Evolutionary conservation across 2,888 invertebrate genomes (phyloP).

Genomic region (Acrobeloides nanus): DNA sequence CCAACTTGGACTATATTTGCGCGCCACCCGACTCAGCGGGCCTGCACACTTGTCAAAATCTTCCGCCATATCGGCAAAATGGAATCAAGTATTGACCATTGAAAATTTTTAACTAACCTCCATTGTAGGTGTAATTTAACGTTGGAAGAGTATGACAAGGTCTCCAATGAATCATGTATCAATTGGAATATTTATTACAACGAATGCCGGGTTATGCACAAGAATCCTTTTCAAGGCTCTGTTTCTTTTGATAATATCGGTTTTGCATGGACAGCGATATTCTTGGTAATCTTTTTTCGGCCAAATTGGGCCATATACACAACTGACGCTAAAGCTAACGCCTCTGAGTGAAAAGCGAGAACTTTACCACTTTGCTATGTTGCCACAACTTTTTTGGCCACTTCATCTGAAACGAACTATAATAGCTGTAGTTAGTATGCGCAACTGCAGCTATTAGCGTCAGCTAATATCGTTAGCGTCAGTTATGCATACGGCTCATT

Average conservation of each 20-base stretch:
- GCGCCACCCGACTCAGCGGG: slow-evolving; percentile 81
- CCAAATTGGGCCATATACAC: too few relatives aligned
- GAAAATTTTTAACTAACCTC: slow-evolving; percentile 1
- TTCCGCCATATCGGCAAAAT: slow-evolving; percentile 71
- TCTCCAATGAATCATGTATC: slow-evolving; percentile 67
- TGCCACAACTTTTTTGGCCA: too few relatives aligned
- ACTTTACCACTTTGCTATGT: too few relatives aligned
- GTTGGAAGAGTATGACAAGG: slow-evolving; percentile 40
- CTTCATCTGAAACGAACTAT: too few relatives aligned
- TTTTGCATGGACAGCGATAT: slow-evolving; percentile 98
- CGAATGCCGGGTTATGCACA: slow-evolving; percentile 79
- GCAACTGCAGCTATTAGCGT: too few relatives aligned
- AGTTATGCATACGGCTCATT: neutral
- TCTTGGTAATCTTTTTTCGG: slow-evolving; percentile 78
- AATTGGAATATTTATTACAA: slow-evolving; percentile 99
- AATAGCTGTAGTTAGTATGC: too few relatives aligned
- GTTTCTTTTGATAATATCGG: slow-evolving; percentile 99
- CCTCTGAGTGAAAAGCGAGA: too few relatives aligned
- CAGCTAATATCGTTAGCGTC: too few relatives aligned
- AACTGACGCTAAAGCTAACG: too few relatives aligned
- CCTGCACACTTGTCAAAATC: slow-evolving; percentile 79
- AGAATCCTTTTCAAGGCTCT: slow-evolving; percentile 89
- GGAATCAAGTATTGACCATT: slow-evolving; percentile 49
- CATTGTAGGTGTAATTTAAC: slow-evolving; percentile 47
- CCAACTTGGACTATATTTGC: slow-evolving; percentile 85